Conservation (phyloP, 2,797 vertebrate genomes). For the Mionectes olivaceus region DNA sequence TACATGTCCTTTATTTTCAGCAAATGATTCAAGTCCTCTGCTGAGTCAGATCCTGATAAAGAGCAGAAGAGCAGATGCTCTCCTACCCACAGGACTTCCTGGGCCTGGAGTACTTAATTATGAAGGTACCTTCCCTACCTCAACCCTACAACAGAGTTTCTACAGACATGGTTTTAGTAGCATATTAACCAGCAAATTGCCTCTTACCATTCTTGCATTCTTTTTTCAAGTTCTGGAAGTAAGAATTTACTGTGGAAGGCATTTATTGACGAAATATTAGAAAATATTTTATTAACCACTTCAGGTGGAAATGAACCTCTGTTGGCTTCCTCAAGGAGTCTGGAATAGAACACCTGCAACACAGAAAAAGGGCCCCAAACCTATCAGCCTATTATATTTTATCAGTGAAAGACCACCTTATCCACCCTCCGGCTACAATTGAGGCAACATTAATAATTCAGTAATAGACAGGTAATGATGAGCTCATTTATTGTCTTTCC, state of each 20-base stretch:
- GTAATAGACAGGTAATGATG: not conserved
- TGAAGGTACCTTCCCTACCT: not conserved
- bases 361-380: conserved; percentile 14
- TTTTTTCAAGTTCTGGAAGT: conserved; percentile 93
- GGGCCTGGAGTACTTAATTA: not conserved
- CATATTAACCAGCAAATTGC: not conserved
- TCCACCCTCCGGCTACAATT: not conserved
- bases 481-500: not conserved
- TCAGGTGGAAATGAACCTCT: conserved; percentile 93
- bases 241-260: conserved; percentile 95
- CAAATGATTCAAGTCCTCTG: not conserved
- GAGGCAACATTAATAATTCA: not conserved
- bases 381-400: not conserved
- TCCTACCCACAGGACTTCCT: not conserved
- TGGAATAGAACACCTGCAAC: conserved; percentile 89
- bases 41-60: conserved; percentile 32
- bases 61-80: not conserved
- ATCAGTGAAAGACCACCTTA: not conserved
- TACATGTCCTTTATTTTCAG: conserved; percentile 5
- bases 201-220: conserved; percentile 97
- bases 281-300: conserved; percentile 96
- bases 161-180: not conserved
- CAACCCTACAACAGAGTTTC: not conserved
- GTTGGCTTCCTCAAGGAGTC: conserved; percentile 91
- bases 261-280: conserved; percentile 95